Evolutionary conservation across 2,113 vertebrate species (phyloP), one percentile per base, ranked within the genome.

Genomic region (Probosciger aterrimus): DNA sequence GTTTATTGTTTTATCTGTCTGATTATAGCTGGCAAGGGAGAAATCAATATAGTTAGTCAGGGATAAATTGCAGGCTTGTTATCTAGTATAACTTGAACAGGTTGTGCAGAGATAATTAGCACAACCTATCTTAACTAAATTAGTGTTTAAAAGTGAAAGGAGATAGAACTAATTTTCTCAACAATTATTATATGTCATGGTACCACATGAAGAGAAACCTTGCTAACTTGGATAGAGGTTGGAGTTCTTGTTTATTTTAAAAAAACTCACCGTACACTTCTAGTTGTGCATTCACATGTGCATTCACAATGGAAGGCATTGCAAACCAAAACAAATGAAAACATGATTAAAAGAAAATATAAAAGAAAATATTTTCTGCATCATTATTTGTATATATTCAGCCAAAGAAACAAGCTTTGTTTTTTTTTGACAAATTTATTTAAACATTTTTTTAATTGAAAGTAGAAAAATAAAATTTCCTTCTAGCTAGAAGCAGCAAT

Each of bases 31-130:
- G 81, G 69, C 70, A 94, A 95, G 90, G 59, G 93, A 96, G 57
- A 93, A 94, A 97, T 96, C 94, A 91, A 95, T 95, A 86, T 31
- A 80, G 69, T 75, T 97, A 95, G 88, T 91, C 31, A 63, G 62
- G 86, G 79, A 92, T 90, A 88, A 96, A 96, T 82, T 91, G 79
- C 35, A 95, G 59, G 24, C 79, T 88, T 85, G 37, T 84, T 96
- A 88, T 90, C 62, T 84, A 50, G 69, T 76, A 84, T 71, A 93
- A 91, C 88, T 89, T 5, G 31, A 97, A 50, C 70, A 92, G 78
- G 64, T 92, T 94, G 64, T 80, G 60, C 49, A 77, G 74, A 92
- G 44, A 68, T 86, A 86, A 93, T 96, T 94, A 95, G 62, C 63
- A 82, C 50, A 91, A 70, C 74, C 50, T 90, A 67, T 88, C 78